A percentile compares a stretch with the other conserved stretches of the same genome.
Evolutionary conservation across 1,140 invertebrate genomes (phyloP).

Genomic region (Pectinophora gossypiella): DNA sequence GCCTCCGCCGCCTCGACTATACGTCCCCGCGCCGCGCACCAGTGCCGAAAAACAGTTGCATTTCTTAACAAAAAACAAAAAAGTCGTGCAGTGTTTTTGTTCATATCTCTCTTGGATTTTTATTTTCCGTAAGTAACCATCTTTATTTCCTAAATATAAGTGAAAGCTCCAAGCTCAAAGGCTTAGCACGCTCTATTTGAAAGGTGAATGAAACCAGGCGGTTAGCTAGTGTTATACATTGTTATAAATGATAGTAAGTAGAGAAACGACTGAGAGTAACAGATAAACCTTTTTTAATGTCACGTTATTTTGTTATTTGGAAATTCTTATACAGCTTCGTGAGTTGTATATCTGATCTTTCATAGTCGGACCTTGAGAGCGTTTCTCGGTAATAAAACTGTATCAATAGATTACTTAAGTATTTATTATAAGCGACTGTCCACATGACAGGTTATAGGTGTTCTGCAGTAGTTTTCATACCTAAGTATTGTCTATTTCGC

Average conservation of each 20-base stretch:
- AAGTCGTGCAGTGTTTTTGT: slow-evolving; percentile 58
- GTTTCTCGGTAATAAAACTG: too few relatives aligned
- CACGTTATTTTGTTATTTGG: background rate
- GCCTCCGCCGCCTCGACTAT: slow-evolving; percentile 24
- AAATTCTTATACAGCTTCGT: too few relatives aligned
- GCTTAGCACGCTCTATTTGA: slow-evolving; percentile 22
- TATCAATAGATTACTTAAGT: too few relatives aligned
- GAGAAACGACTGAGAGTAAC: too few relatives aligned
- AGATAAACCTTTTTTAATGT: background rate
- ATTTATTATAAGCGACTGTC: too few relatives aligned
- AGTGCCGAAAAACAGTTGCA: slow-evolving; percentile 49
- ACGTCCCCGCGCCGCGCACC: slow-evolving; percentile 27
- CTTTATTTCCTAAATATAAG: slow-evolving; percentile 10
- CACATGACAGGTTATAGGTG: too few relatives aligned
- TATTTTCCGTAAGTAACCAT: slow-evolving; percentile 46
- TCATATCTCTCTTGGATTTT: slow-evolving; percentile 47
- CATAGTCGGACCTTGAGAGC: too few relatives aligned
- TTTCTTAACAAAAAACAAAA: slow-evolving; percentile 37
- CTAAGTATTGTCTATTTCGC: too few relatives aligned
- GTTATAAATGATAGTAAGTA: background rate
- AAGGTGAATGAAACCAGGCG: slow-evolving; percentile 32
- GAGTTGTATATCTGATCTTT: too few relatives aligned
- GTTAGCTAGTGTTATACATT: slow-evolving; percentile 15
- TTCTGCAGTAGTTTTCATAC: too few relatives aligned
- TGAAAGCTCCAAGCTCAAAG: slow-evolving; percentile 29